Percentiles rank a stretch among this genome's conserved stretches.
These are phyloP conservation scores for Semnopithecus entellus DNA, from an alignment of 2,113 vertebrate species.

Conservation along the genomic window DNA sequence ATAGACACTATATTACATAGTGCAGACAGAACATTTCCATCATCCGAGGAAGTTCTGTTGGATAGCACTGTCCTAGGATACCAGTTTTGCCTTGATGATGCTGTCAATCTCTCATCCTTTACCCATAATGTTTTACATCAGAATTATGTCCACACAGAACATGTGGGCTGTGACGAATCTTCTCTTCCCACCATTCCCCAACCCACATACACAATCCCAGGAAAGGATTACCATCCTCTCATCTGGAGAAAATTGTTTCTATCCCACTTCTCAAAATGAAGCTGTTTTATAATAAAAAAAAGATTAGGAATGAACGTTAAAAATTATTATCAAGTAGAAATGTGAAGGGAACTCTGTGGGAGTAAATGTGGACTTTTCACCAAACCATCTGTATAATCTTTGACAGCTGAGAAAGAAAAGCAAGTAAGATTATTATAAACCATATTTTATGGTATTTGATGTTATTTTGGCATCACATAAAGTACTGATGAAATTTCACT, in stretches of 20 bases:
- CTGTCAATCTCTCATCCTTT: not conserved
- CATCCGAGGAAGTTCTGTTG: not conserved
- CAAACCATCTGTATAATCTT: slow-evolving; percentile 69
- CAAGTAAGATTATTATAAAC: slow-evolving; percentile 68
- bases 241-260: slow-evolving; percentile 63
- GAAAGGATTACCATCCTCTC: slow-evolving; percentile 28
- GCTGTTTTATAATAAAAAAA: slow-evolving; percentile 40
- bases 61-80: not conserved
- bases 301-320: slow-evolving; percentile 62
- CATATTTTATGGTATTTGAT: slow-evolving; percentile 68
- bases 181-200: not conserved
- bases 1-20: not conserved
- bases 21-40: not conserved
- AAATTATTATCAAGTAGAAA: slow-evolving; percentile 61
- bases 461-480: slow-evolving; percentile 64
- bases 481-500: slow-evolving; percentile 8
- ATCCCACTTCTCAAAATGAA: slow-evolving; percentile 46
- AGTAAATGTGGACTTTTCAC: slow-evolving; percentile 59
- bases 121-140: not conserved
- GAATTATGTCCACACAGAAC: not conserved
- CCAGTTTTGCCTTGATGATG: not conserved
- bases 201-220: not conserved
- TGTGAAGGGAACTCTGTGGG: slow-evolving; percentile 46
- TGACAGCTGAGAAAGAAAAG: slow-evolving; percentile 72
- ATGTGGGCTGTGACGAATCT: not conserved